Conservation (phyloP, 2,113 vertebrate genomes). For the Ptilorrhoa leucosticta region DNA sequence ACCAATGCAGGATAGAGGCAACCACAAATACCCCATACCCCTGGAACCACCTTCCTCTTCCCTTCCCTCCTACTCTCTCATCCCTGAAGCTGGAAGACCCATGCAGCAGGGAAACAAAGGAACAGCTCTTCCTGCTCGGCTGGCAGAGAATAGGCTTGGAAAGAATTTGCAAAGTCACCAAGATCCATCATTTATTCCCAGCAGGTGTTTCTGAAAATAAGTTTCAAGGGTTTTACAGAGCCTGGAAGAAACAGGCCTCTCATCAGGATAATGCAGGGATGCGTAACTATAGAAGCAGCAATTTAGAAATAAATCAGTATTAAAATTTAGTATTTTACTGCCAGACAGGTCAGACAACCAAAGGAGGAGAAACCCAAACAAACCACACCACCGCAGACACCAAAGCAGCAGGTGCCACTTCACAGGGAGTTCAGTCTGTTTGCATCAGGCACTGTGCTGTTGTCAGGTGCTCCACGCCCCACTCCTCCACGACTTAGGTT, state of each 20-base stretch:
- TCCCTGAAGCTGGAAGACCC: neutral
- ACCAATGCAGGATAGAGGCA: neutral
- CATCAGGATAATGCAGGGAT: neutral
- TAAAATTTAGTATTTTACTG: neutral
- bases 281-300: accelerated
- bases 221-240: neutral
- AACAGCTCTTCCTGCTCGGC: neutral
- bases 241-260: neutral
- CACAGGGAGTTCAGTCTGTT: neutral
- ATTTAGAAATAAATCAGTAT: neutral
- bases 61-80: neutral
- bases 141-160: neutral
- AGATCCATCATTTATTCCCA: neutral
- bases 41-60: neutral
- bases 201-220: neutral
- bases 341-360: neutral
- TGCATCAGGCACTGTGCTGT: neutral
- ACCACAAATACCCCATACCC: accelerated
- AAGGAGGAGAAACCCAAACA: neutral
- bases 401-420: neutral
- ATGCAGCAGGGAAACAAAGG: neutral
- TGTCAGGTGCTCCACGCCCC: neutral
- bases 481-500: neutral
- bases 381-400: neutral
- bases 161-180: neutral